Conservation (phyloP, 1,140 invertebrate genomes). For the Antheraea mylitta region DNA sequence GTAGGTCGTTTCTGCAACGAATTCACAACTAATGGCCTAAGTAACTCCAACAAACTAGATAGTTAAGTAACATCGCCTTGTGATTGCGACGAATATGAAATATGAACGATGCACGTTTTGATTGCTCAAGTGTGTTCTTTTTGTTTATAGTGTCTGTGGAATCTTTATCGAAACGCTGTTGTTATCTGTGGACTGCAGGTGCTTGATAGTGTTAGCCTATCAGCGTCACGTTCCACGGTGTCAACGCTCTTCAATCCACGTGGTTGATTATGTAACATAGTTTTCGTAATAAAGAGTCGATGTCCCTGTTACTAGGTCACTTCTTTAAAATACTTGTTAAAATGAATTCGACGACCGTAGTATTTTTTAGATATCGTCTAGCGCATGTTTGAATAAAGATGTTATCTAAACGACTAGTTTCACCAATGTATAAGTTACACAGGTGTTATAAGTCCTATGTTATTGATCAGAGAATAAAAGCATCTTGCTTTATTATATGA, state of each 20-base stretch:
- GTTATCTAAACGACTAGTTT: conserved; percentile 38
- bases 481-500: conserved; percentile 14
- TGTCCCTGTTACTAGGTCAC: conserved; percentile 18
- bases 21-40: conserved; percentile 44
- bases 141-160: conserved; percentile 33
- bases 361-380: conserved; percentile 29
- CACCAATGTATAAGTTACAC: conserved; percentile 39
- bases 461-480: conserved; percentile 42
- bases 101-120: conserved; percentile 15
- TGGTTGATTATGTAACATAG: conserved; percentile 43
- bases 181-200: conserved; percentile 47
- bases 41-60: conserved; percentile 57
- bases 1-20: conserved; percentile 73
- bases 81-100: conserved; percentile 23
- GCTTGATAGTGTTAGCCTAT: conserved; percentile 53
- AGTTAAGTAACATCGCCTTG: conserved; percentile 57
- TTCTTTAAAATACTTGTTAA: conserved; percentile 7
- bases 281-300: not conserved
- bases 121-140: conserved; percentile 23
- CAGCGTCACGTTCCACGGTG: conserved; percentile 50
- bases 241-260: conserved; percentile 59
- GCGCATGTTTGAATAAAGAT: conserved; percentile 32
- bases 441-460: conserved; percentile 39
- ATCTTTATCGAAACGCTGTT: conserved; percentile 44
- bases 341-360: conserved; percentile 24